Base-by-base conservation (phyloP, 1,140 invertebrate genomes). In the Camponotus vicinus region DNA sequence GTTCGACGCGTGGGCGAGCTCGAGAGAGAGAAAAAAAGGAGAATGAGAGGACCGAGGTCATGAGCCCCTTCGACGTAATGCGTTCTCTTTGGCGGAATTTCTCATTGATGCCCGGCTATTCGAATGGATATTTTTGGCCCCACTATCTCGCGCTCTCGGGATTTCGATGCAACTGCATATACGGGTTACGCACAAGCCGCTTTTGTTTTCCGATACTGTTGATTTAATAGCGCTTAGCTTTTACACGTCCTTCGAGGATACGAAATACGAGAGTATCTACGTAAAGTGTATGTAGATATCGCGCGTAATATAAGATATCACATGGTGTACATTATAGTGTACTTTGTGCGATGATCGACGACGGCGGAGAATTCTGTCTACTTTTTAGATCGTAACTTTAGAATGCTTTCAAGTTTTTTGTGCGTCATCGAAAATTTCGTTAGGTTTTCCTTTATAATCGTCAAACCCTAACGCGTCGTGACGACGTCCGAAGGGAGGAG, bases 121-220 rank as follows among this genome's bases (percentile, higher is more conserved):
- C 57, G 37, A 86, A 86, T 66, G 69, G 40, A 59, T 88, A 88
- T 86, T 88, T 88, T 88, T 85, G 75, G 83, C 11, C 52, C 5
- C 34, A 73, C 42, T 85, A 59, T 64, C 37, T 64, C 42, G 32
- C 73, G 34, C 34, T 78, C 71, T 57, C 82, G 73, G 34, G 59
- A 85, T 55, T 64, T 77, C 40, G 34, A 80, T 80, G 64, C 78
- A 67, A 77, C 75, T 40, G 18, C 63, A 69, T 42, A 42, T 5
- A 37, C n/a, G n/a, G 27, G 21, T 79, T 80, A 59, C 8, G 45
- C 55, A 55, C 21, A 15, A 70, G 13, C 49, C 27, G 37, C n/a
- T 52, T 59, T 59, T 37, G 13, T 40, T 27, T 73, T 18, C 15
- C 13, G 13, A 15, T 49, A 34, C 8, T 9, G 6, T 18, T 9